Percentiles rank a stretch among this genome's conserved stretches.
Conservation (phyloP, 2,113 vertebrate genomes). For the Malaclemys terrapin region DNA sequence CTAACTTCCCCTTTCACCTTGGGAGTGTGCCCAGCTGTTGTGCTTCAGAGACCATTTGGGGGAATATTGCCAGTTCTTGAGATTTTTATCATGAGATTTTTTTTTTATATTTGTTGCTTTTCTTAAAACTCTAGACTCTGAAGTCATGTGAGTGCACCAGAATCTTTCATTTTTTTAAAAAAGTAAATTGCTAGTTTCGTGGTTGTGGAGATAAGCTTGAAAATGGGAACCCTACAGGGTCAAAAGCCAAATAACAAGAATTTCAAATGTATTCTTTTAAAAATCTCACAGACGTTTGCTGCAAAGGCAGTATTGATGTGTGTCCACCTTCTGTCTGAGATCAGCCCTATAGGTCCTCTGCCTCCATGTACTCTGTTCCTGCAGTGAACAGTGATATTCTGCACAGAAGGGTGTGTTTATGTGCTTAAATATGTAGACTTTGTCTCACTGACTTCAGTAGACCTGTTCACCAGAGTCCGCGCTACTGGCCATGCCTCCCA, state of each 20-base stretch:
- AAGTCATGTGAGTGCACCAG: background rate
- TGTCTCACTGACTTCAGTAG: background rate
- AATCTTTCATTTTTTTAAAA: background rate
- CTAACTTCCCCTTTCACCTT: background rate
- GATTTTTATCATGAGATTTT: background rate
- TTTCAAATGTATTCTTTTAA: background rate
- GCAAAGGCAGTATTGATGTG: background rate
- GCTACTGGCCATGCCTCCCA: background rate
- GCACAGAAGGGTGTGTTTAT: fast-evolving
- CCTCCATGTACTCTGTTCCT: background rate
- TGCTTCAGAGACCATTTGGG: background rate
- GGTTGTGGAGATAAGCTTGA: background rate
- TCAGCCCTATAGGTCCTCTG: background rate
- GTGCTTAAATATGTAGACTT: background rate
- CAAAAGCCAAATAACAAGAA: background rate
- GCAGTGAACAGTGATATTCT: background rate
- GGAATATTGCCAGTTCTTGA: background rate
- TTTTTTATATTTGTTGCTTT: background rate
- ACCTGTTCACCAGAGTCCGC: background rate
- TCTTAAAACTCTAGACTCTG: background rate
- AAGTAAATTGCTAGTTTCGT: background rate
- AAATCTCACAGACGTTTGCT: background rate
- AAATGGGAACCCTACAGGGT: background rate
- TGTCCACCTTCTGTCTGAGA: background rate
- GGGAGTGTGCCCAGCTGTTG: background rate